Conservation (phyloP, 2,888 invertebrate species). For the Leptopilina myrica region DNA sequence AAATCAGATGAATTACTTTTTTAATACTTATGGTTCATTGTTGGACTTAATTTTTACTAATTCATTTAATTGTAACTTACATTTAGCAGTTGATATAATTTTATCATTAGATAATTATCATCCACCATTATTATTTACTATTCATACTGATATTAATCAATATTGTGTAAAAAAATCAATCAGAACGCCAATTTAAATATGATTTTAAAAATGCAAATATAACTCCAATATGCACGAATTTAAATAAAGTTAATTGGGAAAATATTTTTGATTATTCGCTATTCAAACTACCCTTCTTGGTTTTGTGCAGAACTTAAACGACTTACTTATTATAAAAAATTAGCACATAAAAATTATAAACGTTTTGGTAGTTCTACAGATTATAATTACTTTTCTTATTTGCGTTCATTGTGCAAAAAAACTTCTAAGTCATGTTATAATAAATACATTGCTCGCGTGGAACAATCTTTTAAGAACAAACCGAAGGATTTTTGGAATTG, state of each 20-base stretch:
- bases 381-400: not conserved
- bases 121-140: not conserved
- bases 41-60: not conserved
- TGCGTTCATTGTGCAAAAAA: not conserved
- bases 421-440: not conserved
- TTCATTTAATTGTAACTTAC: not conserved
- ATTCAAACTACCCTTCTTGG: no score
- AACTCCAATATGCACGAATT: not conserved
- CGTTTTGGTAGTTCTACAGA: not conserved
- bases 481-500: not conserved
- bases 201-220: no score
- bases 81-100: no score
- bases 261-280: no score
- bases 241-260: not conserved
- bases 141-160: not conserved
- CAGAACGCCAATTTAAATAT: no score
- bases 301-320: not conserved
- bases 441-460: not conserved
- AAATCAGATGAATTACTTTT: not conserved
- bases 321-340: not conserved
- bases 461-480: not conserved
- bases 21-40: not conserved
- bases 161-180: no score
- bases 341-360: constrained; percentile 6
- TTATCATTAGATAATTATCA: not conserved